phyloP scores from a whole-genome alignment of 2,888 invertebrate species.

The Kryphioiulus occultus region DNA sequence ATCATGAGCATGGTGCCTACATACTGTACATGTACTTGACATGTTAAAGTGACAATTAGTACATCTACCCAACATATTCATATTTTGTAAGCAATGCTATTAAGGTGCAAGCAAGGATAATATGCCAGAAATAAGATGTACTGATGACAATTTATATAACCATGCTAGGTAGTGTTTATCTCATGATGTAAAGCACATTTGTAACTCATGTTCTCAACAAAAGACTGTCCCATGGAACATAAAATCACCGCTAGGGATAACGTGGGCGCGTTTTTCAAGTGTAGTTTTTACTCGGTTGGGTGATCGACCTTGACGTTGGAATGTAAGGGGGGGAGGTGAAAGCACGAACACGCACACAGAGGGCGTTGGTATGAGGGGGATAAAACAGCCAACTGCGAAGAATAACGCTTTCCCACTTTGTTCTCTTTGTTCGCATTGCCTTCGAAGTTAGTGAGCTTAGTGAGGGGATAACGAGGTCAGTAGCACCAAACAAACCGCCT shows the following conservation, averaged over 20 bases:
- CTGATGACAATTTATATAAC: no score
- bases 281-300: background rate
- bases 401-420: slow-evolving; percentile 21
- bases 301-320: slow-evolving; percentile 23
- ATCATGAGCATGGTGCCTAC: no score
- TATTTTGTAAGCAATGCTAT: no score
- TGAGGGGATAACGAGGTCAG: slow-evolving; percentile 23
- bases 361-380: slow-evolving; percentile 15
- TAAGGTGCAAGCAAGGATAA: no score
- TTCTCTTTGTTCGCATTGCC: slow-evolving; percentile 14
- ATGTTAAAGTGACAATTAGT: no score
- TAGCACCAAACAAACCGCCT: background rate
- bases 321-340: background rate
- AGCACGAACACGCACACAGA: slow-evolving; percentile 8
- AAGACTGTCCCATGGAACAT: no score
- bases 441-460: slow-evolving; percentile 1
- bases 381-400: slow-evolving; percentile 6
- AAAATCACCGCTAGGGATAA: background rate
- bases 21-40: no score
- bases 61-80: no score
- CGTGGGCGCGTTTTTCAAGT: background rate
- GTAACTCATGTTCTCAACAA: no score
- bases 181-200: no score
- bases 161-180: no score
- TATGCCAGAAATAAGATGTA: no score